Percentiles rank a stretch among this genome's conserved stretches.
Conservation (phyloP, 2,888 invertebrate genomes). For the Caprella mutica region DNA sequence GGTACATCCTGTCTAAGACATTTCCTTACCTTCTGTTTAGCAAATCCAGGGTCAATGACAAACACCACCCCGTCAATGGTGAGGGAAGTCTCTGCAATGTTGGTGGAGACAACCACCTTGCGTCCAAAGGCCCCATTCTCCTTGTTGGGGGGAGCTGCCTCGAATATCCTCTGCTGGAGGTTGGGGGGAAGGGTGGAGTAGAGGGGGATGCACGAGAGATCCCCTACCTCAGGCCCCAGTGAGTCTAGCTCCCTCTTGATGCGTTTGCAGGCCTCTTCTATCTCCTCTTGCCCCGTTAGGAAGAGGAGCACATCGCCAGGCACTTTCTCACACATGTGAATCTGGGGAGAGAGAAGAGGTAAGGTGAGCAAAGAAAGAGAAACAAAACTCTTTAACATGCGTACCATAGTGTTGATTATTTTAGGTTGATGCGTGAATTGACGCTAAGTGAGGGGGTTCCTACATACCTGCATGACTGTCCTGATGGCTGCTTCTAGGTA, state of each 20-base stretch:
- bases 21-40: constrained; percentile 77
- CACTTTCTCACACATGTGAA: constrained; percentile 90
- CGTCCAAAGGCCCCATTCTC: constrained; percentile 78
- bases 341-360: constrained; percentile 42
- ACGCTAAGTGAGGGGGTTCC: constrained; percentile 37
- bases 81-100: constrained; percentile 96
- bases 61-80: constrained; percentile 99
- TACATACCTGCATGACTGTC: constrained; percentile 73
- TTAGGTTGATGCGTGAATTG: neutral
- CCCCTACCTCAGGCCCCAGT: constrained; percentile 90
- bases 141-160: constrained; percentile 84
- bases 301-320: constrained; percentile 87
- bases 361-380: neutral
- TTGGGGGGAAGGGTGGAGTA: constrained; percentile 97
- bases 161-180: constrained; percentile 93
- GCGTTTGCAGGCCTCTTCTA: constrained; percentile 96
- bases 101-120: constrained; percentile 89
- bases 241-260: constrained; percentile 93
- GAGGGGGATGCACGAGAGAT: constrained; percentile 93
- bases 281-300: constrained; percentile 76
- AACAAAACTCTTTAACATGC: too few species aligned
- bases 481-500: constrained; percentile 97
- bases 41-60: constrained; percentile 98
- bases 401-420: too few species aligned
- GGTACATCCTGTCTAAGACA: neutral